Evolutionary conservation across 2,797 vertebrate species (phyloP).

Genomic region (Acanthis flammea): DNA sequence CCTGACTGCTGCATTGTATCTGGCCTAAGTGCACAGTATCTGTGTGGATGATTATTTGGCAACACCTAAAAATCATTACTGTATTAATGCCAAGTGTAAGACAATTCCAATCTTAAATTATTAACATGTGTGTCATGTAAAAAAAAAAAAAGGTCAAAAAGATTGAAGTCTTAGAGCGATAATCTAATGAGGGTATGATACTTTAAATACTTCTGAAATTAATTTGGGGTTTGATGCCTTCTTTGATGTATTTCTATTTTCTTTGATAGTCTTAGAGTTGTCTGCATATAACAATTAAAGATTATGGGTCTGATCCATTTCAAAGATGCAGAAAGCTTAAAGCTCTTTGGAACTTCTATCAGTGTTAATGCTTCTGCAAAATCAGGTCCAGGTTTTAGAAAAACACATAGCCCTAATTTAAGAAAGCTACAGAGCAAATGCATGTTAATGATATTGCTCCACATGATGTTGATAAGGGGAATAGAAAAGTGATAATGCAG

Average conservation of each 20-base stretch:
- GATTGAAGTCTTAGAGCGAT: neutral
- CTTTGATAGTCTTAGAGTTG: neutral
- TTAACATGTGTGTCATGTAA: neutral
- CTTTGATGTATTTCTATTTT: constrained; percentile 42
- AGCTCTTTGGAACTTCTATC: neutral
- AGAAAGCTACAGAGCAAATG: neutral
- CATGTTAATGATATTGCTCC: neutral
- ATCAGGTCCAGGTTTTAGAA: constrained; percentile 40
- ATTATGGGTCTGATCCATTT: constrained; percentile 41
- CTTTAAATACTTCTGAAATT: constrained; percentile 28
- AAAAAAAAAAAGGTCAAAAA: neutral
- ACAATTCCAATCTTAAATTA: neutral
- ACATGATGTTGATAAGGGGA: neutral
- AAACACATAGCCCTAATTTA: neutral
- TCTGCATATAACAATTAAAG: constrained; percentile 21
- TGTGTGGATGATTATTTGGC: neutral
- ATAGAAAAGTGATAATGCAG: neutral
- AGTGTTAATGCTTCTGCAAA: constrained; percentile 25
- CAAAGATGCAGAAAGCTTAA: constrained; percentile 42
- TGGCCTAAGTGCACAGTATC: neutral
- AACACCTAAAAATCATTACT: constrained; percentile 21
- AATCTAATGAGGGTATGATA: constrained; percentile 24
- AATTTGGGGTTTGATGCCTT: neutral
- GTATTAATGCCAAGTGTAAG: neutral
- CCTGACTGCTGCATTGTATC: neutral